Base-by-base conservation (phyloP, 2,113 vertebrate species). In the Marcusenius ussheri region DNA sequence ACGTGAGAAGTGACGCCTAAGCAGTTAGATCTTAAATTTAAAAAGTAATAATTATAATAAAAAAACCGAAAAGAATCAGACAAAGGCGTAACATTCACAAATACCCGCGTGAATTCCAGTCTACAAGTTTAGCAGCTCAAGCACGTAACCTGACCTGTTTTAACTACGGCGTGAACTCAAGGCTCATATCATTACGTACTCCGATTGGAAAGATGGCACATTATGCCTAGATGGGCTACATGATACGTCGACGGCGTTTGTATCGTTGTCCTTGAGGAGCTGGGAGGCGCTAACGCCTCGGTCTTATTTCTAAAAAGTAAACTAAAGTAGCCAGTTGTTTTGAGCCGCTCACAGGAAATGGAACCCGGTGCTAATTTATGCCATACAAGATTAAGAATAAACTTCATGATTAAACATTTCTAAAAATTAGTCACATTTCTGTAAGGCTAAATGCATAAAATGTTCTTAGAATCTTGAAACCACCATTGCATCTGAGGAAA, bases 321-420 rank as follows among this genome's bases (percentile, higher is more conserved):
- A 27, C n/a, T 80, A 13, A 80, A 80, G 74, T 80, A 80, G 15
- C 74, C 74, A 80, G 74, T 80, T 80, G 74, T 80, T 80, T 80
- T 42, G 74, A 39, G 35, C 35, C 74, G 74, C 74, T 80, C 35
- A 80, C 31, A 5, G 39, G 13, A 42, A 80, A 80, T 42, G 31
- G 17, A 80, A 42, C 3, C 17, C 27, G 62, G 15, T 19, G 35
- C 15, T 42, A 80, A 80, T 80, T 80, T 80, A 80, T 80, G 17
- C 17, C 15, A 42, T 15, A 35, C 5, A 8, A 39, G 74, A 80
- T n/a, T 42, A 19, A 17, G 31, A 39, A 5, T 77, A 58, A 58
- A 9, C 21, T 58, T n/a, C 21, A 9, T 0, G 7, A 58, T 58
- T 58, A 7, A 42, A 39, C 31, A 15, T 2, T 39, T 39, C 15